Evolutionary conservation across 2,113 vertebrate genomes (phyloP), one percentile per base, ranked within the genome.

Genomic region (Pterocles gutturalis): DNA sequence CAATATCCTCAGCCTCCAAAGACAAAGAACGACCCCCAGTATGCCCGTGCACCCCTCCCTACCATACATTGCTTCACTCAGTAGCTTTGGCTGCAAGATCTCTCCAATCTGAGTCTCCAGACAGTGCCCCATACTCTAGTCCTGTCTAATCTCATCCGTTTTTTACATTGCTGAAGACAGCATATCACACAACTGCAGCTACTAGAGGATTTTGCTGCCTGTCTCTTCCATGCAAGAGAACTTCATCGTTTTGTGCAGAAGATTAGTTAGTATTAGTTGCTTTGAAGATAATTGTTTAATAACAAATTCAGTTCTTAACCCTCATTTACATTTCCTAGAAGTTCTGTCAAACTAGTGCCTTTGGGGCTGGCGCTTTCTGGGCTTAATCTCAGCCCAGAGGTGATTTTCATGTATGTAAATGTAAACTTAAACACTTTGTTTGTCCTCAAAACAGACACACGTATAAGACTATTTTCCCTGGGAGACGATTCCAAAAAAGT

Each of bases 311-410:
- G 43, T 90, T 94, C 93, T 94, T 90, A 90, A 83, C 55, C 24
- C 21, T 90, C 64, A 90, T 96, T 93, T 93, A 86, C 85, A 92
- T 92, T 96, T 97, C 93, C 96, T 95, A 90, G 95, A 97, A 96
- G 90, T 91, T 86, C 60, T 83, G 82, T 94, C 75, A 92, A 94
- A 89, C 64, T 84, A 79, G 17, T 75, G 86, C 72, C 83, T 96
- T 84, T 93, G 71, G 65, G 64, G 83, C 18, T 93, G 43, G 76
- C 1, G 5, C 48, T 84, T 96, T 89, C 83, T 71, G 83, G 66
- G 69, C 69, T 95, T 93, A 81, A 75, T 96, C 71, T 93, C 76
- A 83, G 60, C 78, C 78, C 82, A 89, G 82, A 75, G 55, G 33
- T 89, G 64, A 87, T 89, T 81, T 94, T 70, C 55, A 81, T 78